Evolutionary conservation across 2,888 invertebrate species (phyloP).

Genomic region (Patella ulyssiponensis): DNA sequence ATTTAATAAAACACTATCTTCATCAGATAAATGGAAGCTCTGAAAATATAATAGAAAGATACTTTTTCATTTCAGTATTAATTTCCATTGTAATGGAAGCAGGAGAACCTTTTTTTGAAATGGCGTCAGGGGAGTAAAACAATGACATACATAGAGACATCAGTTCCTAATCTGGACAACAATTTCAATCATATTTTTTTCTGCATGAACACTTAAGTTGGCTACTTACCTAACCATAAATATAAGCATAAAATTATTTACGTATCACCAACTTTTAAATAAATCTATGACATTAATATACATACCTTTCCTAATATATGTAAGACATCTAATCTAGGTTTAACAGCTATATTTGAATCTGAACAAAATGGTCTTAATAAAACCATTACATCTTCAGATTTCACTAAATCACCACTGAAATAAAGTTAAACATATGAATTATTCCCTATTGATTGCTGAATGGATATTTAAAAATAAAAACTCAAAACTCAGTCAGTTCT

Average conservation of each 20-base stretch:
- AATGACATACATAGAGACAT: too few species aligned
- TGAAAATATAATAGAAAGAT: conserved; percentile 35
- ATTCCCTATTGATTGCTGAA: too few species aligned
- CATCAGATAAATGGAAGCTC: conserved; percentile 60
- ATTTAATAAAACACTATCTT: conserved; percentile 58
- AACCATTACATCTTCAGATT: conserved; percentile 56
- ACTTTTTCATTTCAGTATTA: neutral
- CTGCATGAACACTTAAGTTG: too few species aligned
- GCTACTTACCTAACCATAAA: too few species aligned
- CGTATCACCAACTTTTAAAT: too few species aligned
- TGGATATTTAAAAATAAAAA: too few species aligned
- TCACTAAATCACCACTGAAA: conserved; percentile 57
- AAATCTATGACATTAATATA: neutral
- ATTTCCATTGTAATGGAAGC: neutral
- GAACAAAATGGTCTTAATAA: conserved; percentile 66
- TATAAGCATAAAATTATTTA: too few species aligned
- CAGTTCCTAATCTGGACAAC: too few species aligned
- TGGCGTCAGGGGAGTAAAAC: too few species aligned
- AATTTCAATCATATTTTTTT: too few species aligned
- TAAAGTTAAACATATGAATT: neutral
- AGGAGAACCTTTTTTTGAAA: too few species aligned
- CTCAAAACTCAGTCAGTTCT: too few species aligned
- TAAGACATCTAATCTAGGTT: conserved; percentile 63
- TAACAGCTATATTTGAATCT: conserved; percentile 57
- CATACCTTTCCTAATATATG: conserved; percentile 65